phyloP scores from a whole-genome alignment of 1,140 invertebrate species.

The Geopemphigus sp. region DNA sequence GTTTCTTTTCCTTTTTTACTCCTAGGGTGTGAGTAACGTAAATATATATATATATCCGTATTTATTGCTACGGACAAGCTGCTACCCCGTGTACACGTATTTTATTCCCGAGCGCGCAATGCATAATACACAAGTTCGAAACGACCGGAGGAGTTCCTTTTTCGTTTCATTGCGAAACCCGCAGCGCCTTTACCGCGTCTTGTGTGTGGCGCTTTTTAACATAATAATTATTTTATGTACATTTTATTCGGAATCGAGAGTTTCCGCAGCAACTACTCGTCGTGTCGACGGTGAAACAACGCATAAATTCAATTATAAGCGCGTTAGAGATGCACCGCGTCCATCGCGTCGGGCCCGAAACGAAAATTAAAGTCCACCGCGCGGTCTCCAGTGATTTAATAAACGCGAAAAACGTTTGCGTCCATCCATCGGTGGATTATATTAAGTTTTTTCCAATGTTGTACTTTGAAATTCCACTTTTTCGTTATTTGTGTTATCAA shows the following conservation, averaged over 20 bases:
- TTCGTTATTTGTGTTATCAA: background rate
- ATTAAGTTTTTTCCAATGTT: background rate
- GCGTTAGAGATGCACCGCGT: too few species aligned
- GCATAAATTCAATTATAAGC: too few species aligned
- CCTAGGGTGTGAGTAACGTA: background rate
- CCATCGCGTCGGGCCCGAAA: too few species aligned
- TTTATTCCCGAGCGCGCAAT: slow-evolving; percentile 24
- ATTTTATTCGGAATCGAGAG: too few species aligned
- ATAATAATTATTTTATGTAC: background rate
- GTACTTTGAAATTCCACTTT: too few species aligned
- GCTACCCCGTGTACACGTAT: slow-evolving; percentile 17
- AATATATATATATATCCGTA: slow-evolving; percentile 13
- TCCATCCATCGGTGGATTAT: background rate
- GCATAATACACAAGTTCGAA: slow-evolving; percentile 8
- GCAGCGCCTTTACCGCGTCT: background rate
- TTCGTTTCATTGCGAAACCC: background rate
- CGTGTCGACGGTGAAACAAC: too few species aligned
- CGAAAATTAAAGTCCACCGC: background rate
- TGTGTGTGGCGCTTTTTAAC: background rate
- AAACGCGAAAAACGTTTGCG: background rate
- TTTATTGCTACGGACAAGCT: slow-evolving; percentile 33
- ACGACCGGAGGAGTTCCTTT: background rate
- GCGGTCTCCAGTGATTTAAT: background rate
- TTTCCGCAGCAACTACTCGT: too few species aligned
- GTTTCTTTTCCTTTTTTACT: background rate